These are phyloP conservation scores for Diplolepis rosae DNA, from an alignment of 2,888 invertebrate species.

Conservation along the genomic window DNA sequence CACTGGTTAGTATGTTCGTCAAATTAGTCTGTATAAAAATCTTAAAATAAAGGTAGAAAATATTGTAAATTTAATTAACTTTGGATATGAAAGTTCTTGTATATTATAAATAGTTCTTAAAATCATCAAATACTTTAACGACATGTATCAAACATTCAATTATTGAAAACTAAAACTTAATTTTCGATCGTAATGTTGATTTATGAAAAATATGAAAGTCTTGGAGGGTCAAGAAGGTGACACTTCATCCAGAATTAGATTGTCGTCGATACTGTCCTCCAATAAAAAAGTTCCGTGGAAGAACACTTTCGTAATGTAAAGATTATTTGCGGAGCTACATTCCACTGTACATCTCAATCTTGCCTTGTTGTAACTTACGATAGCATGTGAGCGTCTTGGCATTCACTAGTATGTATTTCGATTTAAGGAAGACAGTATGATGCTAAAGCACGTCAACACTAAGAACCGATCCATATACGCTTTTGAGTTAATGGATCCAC, in stretches of 20 bases:
- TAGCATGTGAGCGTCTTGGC: background rate
- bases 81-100: too few relatives aligned
- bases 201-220: conserved; percentile 1
- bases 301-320: conserved; percentile 69
- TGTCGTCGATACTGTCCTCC: conserved; percentile 71
- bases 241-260: conserved; percentile 57
- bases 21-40: background rate
- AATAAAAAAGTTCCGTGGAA: conserved; percentile 55
- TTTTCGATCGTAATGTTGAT: conserved; percentile 16
- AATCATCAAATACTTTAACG: too few relatives aligned
- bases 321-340: conserved; percentile 69
- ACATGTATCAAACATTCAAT: too few relatives aligned
- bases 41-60: background rate
- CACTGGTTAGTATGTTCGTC: conserved; percentile 74
- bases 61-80: background rate
- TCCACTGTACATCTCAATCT: conserved; percentile 58
- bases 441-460: conserved; percentile 76
- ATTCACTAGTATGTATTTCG: background rate
- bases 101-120: too few relatives aligned
- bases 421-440: conserved; percentile 75
- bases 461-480: conserved; percentile 74
- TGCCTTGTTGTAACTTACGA: background rate
- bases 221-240: conserved; percentile 69
- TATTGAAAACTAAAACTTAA: too few relatives aligned
- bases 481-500: conserved; percentile 71